Evolutionary conservation across 2,888 invertebrate species (phyloP), one percentile per base, ranked within the genome.

Genomic region (Oxycera nigricornis): DNA sequence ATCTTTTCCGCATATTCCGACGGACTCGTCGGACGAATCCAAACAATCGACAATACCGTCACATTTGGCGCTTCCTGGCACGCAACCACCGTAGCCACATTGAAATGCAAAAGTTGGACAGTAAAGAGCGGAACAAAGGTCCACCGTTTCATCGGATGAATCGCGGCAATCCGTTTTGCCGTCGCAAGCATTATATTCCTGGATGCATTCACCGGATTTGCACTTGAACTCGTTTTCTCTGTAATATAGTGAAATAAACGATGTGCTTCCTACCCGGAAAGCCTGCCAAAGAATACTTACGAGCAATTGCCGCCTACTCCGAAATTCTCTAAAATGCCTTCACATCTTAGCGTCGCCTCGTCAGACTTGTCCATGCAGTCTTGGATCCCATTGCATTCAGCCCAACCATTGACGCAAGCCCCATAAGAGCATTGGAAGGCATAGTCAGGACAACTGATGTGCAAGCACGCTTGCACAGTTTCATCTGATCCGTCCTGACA

Each of bases 61-160:
- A 77, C 91, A 91, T 61, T 85, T 83, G 0, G 86, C 82, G 22
- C 87, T 86, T 3, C 87, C 85, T 74, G 88, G 88, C 0, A 90
- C 86, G 77, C 91, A 91, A 0, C 88, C 90, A 1, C 90, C 90
- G 78, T 90, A 90, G 0, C 86, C 85, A 79, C 90, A 91, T 52
- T 88, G 88, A 82, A 89, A 90, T 61, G 88, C 83, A 76, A 87
- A 86, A 0, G 81, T 77, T 0, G 86, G 85, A 77, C 90, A 90
- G 77, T 80, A 67, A 22, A 46, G 4, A 2, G 52, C 14, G 6
- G 46, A 24, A 70, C 74, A 73, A 52, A 6, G 20, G 26, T 76
- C 55, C 1, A 75, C 73, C 0, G 79, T 79, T 76, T 82, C 82
- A 76, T 82, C 82, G 1, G 80, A 79, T 17, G 76, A 77, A 76